phyloP scores from a whole-genome alignment of 1,140 invertebrate genomes.

The Alviniconcha marisindica region DNA sequence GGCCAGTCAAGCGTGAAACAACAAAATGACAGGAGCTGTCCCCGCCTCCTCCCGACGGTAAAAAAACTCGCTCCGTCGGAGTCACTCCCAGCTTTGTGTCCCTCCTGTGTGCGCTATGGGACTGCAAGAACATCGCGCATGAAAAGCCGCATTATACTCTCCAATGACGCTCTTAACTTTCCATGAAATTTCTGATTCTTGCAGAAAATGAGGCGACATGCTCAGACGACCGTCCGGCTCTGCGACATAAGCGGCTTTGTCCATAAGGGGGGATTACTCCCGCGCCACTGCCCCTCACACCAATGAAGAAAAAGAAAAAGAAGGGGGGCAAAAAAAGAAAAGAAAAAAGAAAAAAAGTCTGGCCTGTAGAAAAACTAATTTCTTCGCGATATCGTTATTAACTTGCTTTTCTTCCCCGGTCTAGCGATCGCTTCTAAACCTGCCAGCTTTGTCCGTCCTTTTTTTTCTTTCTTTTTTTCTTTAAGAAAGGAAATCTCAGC shows the following conservation, averaged over 20 bases:
- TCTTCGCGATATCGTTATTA: slow-evolving; percentile 36
- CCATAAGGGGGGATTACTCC: slow-evolving; percentile 11
- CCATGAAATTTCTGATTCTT: slow-evolving; percentile 30
- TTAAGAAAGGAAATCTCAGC: too few relatives aligned
- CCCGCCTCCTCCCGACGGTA: background rate
- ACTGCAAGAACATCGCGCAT: background rate
- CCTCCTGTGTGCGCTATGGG: slow-evolving; percentile 12
- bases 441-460: background rate
- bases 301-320: too few relatives aligned
- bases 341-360: too few relatives aligned
- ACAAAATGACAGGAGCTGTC: background rate
- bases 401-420: background rate
- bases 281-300: background rate
- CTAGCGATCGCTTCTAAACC: background rate
- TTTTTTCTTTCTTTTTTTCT: too few relatives aligned
- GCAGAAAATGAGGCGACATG: slow-evolving; percentile 33
- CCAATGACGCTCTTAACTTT: slow-evolving; percentile 15
- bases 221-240: slow-evolving; percentile 2
- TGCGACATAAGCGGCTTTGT: slow-evolving; percentile 33
- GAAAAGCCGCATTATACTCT: slow-evolving; percentile 11
- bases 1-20: background rate
- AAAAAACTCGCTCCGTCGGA: background rate
- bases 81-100: slow-evolving; percentile 19
- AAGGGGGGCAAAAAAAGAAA: too few relatives aligned
- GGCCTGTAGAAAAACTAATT: slow-evolving; percentile 19